Evolutionary conservation across 2,797 vertebrate species (phyloP), one percentile per base, ranked within the genome.

Genomic region (Mormyrus proboscirostris): DNA sequence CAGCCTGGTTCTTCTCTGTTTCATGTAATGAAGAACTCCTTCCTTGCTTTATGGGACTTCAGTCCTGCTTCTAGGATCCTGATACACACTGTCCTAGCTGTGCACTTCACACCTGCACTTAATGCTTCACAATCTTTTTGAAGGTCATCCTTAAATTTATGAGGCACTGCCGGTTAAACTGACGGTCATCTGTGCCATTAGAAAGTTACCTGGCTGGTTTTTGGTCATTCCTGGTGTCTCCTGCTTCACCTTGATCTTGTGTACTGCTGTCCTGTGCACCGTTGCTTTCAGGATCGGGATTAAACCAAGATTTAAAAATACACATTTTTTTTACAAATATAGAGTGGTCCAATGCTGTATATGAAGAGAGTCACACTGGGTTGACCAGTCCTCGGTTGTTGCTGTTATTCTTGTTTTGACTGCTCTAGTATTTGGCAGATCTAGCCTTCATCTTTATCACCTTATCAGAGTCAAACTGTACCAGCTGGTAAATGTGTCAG

Each of bases 381-480:
- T 53, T 51, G 83, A 25, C 50, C 49, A 22, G 8, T 86, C 50
- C 22, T 53, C 25, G 83, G 49, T 86, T 86, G n/a, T 86, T 51
- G 83, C 53, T 84, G 1, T 85, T 12, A 1, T 55, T 86, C 51
- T 59, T 41, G 4, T 12, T 38, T 55, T 87, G 29, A 41, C 50
- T 57, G 33, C 51, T 59, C 85, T 57, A 16, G 14, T 50, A 33
- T 49, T 86, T 57, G 53, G 51, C 85, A 57, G 51, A 55, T 29
- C 50, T 9, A 87, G 53, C 50, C 25, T 33, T 87, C 53, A 87
- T 57, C 51, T 55, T 87, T 57, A 55, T 41, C 51, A 25, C 53
- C 53, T 41, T 57, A 41, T 87, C 51, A 57, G 85, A 59, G 85
- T 87, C 53, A 87, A 87, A 55, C 29, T 55, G 85, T 87, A 29